These are phyloP conservation scores for Amphipyra berbera DNA, from an alignment of 2,888 invertebrate genomes.

Conservation along the genomic window DNA sequence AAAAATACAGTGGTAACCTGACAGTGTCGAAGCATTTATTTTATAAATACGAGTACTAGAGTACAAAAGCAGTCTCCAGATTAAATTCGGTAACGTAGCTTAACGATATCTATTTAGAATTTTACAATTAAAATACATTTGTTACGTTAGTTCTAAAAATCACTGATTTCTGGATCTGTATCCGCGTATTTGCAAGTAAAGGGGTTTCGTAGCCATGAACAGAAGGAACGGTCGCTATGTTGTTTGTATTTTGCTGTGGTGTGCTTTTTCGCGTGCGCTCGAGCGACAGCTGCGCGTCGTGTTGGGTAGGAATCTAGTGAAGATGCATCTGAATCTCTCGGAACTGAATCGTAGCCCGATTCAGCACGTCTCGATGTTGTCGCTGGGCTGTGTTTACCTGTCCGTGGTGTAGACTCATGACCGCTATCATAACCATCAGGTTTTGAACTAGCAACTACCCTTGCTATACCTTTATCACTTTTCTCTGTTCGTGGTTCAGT, in stretches of 20 bases:
- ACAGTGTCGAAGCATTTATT: conserved; percentile 83
- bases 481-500: conserved; percentile 91
- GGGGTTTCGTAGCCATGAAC: conserved; percentile 94
- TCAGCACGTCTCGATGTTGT: conserved; percentile 95
- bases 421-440: conserved; percentile 95
- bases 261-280: conserved; percentile 88
- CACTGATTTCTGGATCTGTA: conserved; percentile 92
- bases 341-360: conserved; percentile 97
- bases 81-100: conserved; percentile 90
- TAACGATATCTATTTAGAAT: conserved; percentile 78
- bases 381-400: conserved; percentile 94
- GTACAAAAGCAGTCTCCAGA: conserved; percentile 91
- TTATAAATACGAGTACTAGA: conserved; percentile 82
- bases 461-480: conserved; percentile 91
- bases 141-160: conserved; percentile 82
- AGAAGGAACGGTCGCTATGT: conserved; percentile 93
- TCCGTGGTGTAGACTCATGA: conserved; percentile 95
- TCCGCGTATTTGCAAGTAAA: conserved; percentile 94
- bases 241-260: conserved; percentile 92
- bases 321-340: conserved; percentile 96
- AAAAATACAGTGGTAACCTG: conserved; percentile 88
- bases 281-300: conserved; percentile 84
- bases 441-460: conserved; percentile 91
- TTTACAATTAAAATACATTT: conserved; percentile 71
- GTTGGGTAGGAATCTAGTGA: conserved; percentile 93